These are phyloP conservation scores for Caenorhabditis doughertyi DNA, from an alignment of 2,888 invertebrate species.

Conservation along the genomic window DNA sequence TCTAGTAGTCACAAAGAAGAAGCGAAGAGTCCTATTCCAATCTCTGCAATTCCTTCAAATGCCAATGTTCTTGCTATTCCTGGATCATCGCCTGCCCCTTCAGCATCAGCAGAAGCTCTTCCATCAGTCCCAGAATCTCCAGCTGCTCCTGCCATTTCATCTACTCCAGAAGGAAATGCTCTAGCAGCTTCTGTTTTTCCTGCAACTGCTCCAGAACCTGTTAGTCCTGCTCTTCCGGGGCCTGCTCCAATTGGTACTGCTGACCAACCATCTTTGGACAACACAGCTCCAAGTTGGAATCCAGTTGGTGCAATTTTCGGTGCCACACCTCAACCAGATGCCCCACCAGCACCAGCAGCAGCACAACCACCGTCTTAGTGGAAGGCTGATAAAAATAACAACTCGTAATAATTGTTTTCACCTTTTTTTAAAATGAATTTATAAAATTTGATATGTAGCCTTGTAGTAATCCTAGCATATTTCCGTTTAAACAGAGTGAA, in stretches of 20 bases:
- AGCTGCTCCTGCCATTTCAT: background rate
- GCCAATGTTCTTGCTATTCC: too few species aligned
- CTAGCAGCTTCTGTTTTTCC: too few species aligned
- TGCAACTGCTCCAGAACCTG: background rate
- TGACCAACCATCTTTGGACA: background rate
- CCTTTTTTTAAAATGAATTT: background rate
- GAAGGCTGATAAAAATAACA: background rate
- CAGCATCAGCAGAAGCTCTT: too few species aligned
- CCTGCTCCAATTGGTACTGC: background rate
- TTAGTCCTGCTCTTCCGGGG: background rate
- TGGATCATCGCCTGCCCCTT: background rate
- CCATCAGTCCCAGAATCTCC: too few species aligned
- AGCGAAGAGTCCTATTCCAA: background rate
- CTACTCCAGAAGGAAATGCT: too few species aligned
- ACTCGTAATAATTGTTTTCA: background rate
- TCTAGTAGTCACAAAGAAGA: background rate
- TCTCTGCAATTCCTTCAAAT: constrained; percentile 1
- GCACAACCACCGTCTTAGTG: constrained; percentile 1
- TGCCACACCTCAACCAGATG: background rate
- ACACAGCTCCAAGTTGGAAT: constrained; percentile 9
- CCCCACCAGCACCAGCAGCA: background rate
- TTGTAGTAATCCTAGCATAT: too few species aligned
- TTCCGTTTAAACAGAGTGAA: too few species aligned
- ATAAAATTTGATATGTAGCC: background rate
- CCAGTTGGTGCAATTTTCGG: background rate